These are phyloP conservation scores for Simalia tracyae DNA, from an alignment of 2,797 vertebrate genomes.

Conservation along the genomic window DNA sequence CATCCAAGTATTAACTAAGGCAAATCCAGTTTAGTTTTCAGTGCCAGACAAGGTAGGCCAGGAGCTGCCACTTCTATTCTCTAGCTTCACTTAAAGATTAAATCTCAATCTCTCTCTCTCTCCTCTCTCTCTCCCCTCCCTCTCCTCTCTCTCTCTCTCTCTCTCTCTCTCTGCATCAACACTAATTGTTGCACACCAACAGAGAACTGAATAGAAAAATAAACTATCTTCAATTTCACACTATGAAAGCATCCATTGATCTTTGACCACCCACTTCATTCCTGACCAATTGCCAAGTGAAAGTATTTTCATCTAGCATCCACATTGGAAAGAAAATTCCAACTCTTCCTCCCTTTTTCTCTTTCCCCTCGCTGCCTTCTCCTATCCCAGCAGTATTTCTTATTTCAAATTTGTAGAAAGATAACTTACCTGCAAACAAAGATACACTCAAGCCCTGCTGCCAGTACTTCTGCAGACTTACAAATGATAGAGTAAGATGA, in stretches of 20 bases:
- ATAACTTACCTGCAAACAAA: conserved; percentile 26
- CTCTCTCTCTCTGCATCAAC: not conserved
- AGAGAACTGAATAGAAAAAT: not conserved
- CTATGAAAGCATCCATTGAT: not conserved
- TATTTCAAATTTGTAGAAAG: conserved; percentile 19
- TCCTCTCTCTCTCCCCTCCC: too few species aligned
- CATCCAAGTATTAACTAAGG: not conserved
- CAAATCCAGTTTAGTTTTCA: not conserved
- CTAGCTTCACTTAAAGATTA: not conserved
- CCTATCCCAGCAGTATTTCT: not conserved
- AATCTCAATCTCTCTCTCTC: too few species aligned
- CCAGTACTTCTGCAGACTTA: conserved; percentile 11
- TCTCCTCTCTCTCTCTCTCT: too few species aligned
- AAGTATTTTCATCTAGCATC: conserved; percentile 7
- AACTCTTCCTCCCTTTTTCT: not conserved
- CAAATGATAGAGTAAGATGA: not conserved
- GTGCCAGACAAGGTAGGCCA: too few species aligned
- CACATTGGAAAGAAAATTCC: not conserved
- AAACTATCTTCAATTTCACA: not conserved
- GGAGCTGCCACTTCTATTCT: not conserved
- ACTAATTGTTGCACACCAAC: not conserved
- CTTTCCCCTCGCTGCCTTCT: not conserved
- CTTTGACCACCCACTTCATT: not conserved
- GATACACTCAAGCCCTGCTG: not conserved
- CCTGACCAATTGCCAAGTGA: not conserved